Evolutionary conservation across 2,797 vertebrate genomes (phyloP), one percentile per base, ranked within the genome.

Genomic region (Rhynchonycteris naso): DNA sequence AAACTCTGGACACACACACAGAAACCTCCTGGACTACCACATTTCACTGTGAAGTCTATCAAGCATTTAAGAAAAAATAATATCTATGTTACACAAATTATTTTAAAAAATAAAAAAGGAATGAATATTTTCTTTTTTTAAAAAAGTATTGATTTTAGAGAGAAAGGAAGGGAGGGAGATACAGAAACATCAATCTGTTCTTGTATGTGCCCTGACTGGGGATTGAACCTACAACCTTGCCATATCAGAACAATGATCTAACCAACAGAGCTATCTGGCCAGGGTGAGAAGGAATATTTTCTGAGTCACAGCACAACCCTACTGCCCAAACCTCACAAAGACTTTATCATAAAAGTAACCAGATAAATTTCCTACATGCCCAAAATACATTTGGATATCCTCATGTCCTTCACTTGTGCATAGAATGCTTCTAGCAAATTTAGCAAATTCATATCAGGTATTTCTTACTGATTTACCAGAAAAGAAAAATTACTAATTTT

Each of bases 11-110:
- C 13, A 63, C 47, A 78, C 24, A 65, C 43, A 74, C 33, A 84
- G 66, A 94, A 56, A 80, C 22, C 6, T 50, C 24, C 56, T 33
- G 14, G 24, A 24, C 28, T 72, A 43, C 4, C 66, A 54, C 18
- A 68, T 35, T 76, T 83, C 24, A 79, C 66, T 86, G 38, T 52
- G 65, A 95, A 47, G 52, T 92, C 76, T 90, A 50, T 22, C 33
- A 83, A 79, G 79, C 24, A 30, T 79, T 59, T 50, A 96, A 85
- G 28, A 85, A 90, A 52, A 88, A 79, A 58, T 79, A 52, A 50
- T 21, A 74, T 21, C 21, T 59, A 33, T 65, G 9, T 71, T 52
- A 56, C 0, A 80, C 4, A 68, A 61, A 58, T 47, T 83, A 30
- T 71, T 75, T 83, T 47, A 38, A 72, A 80, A 95, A 81, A 81